Evolutionary conservation across 1,140 invertebrate species (phyloP), one percentile per base, ranked within the genome.

Genomic region (Lasaia peninsularis): DNA sequence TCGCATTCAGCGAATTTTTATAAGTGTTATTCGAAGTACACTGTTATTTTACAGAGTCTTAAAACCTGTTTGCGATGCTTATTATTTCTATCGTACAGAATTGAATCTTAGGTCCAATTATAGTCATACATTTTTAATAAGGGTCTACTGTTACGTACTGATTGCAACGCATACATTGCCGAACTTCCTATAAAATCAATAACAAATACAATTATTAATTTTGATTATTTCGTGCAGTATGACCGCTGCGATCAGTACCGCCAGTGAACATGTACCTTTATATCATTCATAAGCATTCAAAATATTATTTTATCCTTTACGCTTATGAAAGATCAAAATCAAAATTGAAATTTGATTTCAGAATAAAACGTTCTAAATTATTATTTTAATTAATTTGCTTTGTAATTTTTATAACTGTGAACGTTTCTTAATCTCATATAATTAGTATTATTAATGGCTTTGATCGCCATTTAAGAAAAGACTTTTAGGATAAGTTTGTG

Each of bases 361-460:
- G 8, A 40, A 40, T 2, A 40, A 5, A 48, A 21, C 10, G 11
- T 48, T 48, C 14, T 48, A 48, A 2, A 11, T 18, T 6, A 20
- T 48, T 20, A 21, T 48, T 21, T 4, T 20, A 11, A 20, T 18
- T 11, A 2, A 2, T 21, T 21, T 11, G 44, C 18, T n/a, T 48
- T 21, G 18, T 44, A 44, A 18, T 18, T 28, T 44, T 44, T 44
- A 44, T 18, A 44, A 44, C 40, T 20, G 18, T 20, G 11, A 20
- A 44, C 18, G 18, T 44, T 44, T 48, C 44, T 48, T 48, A 48
- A 48, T 48, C 44, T 48, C 44, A 48, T 20, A 16, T 48, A 48
- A 48, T 48, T 48, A 48, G 44, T 48, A 48, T 48, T 48, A 48
- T 48, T n/a, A 48, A 48, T 48, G 44, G 44, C 44, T 48, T 48